These are phyloP conservation scores for Lagenorhynchus albirostris DNA, from an alignment of 2,113 vertebrate species.

Conservation along the genomic window DNA sequence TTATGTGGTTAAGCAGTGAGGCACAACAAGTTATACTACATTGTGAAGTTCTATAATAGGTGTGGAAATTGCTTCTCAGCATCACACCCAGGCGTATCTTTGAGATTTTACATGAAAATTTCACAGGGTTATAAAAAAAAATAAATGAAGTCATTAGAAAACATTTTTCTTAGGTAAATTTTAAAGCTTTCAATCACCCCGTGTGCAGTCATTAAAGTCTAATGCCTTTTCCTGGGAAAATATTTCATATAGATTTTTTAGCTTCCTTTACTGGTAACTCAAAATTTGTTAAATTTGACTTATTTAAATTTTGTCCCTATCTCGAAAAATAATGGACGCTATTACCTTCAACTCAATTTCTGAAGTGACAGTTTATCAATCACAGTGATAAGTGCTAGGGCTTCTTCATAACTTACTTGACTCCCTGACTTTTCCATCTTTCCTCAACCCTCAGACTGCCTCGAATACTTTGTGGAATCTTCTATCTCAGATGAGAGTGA, in stretches of 20 bases:
- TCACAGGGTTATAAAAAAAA: constrained; percentile 67
- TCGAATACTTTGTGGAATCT: background rate
- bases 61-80: constrained; percentile 74
- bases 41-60: constrained; percentile 62
- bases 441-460: background rate
- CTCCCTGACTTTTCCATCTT: background rate
- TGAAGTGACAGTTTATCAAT: constrained; percentile 62
- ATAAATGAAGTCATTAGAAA: constrained; percentile 80
- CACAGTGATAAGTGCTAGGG: constrained; percentile 28
- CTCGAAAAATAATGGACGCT: constrained; percentile 52
- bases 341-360: constrained; percentile 52
- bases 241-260: constrained; percentile 74
- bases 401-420: constrained; percentile 43
- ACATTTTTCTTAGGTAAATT: constrained; percentile 75
- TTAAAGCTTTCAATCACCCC: constrained; percentile 73
- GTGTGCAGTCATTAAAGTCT: constrained; percentile 71
- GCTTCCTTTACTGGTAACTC: constrained; percentile 47
- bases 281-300: constrained; percentile 74
- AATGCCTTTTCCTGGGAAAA: constrained; percentile 76
- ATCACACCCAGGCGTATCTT: constrained; percentile 69
- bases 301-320: constrained; percentile 51
- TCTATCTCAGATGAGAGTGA: background rate
- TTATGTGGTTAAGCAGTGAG: constrained; percentile 76
- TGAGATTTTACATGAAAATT: constrained; percentile 75
- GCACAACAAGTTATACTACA: constrained; percentile 73